Percentiles rank a stretch among this genome's conserved stretches.
Evolutionary conservation across 2,888 invertebrate genomes (phyloP).

Genomic region (Drosophila mimica): DNA sequence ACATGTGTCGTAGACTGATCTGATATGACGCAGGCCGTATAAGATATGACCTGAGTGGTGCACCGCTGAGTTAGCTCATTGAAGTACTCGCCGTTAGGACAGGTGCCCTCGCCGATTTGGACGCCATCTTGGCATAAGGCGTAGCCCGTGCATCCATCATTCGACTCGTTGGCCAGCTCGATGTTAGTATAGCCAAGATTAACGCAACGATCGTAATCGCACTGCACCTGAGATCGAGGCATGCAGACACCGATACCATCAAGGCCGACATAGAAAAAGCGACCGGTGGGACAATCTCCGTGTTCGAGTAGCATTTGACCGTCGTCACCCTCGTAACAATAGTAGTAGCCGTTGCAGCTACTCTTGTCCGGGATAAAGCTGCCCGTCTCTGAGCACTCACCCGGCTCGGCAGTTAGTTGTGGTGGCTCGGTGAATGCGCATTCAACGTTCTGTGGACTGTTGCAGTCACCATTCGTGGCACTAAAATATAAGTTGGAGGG

Average conservation of each 20-base stretch:
- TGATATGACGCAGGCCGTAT: slow-evolving; percentile 68
- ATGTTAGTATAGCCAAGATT: slow-evolving; percentile 69
- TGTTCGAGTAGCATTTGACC: slow-evolving; percentile 57
- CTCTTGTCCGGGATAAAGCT: slow-evolving; percentile 73
- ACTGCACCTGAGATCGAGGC: slow-evolving; percentile 64
- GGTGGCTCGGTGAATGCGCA: slow-evolving; percentile 52
- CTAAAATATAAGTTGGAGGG: slow-evolving; percentile 73
- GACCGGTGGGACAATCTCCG: slow-evolving; percentile 62
- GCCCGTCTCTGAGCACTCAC: slow-evolving; percentile 60
- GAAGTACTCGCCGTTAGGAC: slow-evolving; percentile 75
- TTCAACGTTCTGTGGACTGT: slow-evolving; percentile 63
- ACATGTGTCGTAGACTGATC: slow-evolving; percentile 22
- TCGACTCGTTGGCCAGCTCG: slow-evolving; percentile 74
- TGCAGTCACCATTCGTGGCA: slow-evolving; percentile 64
- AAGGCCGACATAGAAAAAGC: slow-evolving; percentile 66
- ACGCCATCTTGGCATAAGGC: slow-evolving; percentile 76
- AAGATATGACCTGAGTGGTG: slow-evolving; percentile 64
- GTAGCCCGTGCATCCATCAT: slow-evolving; percentile 77
- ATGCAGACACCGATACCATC: slow-evolving; percentile 73
- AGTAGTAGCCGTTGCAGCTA: slow-evolving; percentile 80
- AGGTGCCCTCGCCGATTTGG: slow-evolving; percentile 66
- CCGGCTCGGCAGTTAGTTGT: slow-evolving; percentile 40
- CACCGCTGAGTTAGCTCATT: slow-evolving; percentile 78
- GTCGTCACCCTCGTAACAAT: slow-evolving; percentile 51
- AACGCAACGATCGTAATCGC: slow-evolving; percentile 75